A percentile compares a stretch with the other conserved stretches of the same genome.
These are phyloP conservation scores for Saiga tatarica DNA, from an alignment of 2,113 vertebrate genomes.

Conservation along the genomic window DNA sequence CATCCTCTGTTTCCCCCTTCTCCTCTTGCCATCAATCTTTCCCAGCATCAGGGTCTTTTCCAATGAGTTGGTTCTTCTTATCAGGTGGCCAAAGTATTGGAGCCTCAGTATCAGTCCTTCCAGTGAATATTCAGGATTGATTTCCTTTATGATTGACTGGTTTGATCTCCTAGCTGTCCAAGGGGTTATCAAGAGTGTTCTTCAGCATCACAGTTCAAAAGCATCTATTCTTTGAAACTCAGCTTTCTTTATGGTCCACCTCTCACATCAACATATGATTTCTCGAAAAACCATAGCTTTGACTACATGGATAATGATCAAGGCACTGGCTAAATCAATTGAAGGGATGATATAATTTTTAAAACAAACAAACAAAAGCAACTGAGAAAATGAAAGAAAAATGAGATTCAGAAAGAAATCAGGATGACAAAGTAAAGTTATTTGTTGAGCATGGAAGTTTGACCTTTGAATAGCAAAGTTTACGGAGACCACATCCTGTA, in stretches of 20 bases:
- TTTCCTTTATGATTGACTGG: neutral
- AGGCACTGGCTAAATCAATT: neutral
- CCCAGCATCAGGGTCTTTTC: neutral
- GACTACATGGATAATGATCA: neutral
- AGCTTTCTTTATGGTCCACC: neutral
- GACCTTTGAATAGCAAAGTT: constrained; percentile 36
- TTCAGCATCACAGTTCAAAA: neutral
- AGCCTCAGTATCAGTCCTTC: neutral
- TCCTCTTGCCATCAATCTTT: neutral
- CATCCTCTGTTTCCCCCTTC: neutral
- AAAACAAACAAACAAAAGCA: neutral
- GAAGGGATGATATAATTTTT: neutral
- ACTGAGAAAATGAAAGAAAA: neutral
- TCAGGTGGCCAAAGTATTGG: neutral
- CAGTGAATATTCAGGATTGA: neutral
- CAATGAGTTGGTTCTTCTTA: neutral
- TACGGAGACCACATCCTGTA: neutral
- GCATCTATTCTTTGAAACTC: neutral
- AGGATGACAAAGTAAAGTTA: constrained; percentile 11
- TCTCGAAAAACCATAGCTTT: neutral
- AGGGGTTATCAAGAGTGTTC: neutral
- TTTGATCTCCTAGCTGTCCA: neutral
- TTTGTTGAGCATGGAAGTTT: constrained; percentile 30
- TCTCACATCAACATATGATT: neutral
- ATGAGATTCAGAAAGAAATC: neutral